Conservation (phyloP, 2,888 invertebrate genomes). For the Conomelus anceps region DNA sequence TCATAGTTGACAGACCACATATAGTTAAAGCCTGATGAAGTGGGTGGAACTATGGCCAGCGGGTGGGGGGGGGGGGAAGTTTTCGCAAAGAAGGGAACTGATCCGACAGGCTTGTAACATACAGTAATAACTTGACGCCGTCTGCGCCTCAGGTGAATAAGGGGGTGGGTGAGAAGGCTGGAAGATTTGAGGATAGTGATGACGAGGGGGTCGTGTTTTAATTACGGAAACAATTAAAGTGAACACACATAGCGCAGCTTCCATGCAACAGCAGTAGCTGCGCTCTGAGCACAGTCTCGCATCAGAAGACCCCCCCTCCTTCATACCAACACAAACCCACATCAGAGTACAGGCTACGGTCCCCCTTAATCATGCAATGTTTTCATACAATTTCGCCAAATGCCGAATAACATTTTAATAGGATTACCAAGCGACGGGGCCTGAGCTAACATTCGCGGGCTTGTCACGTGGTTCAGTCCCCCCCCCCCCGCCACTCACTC, state of each 20-base stretch:
- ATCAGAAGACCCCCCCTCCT: not conserved
- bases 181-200: not conserved
- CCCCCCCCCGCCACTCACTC: not conserved
- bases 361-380: conserved; percentile 6
- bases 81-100: not conserved
- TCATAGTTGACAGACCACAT: too few species aligned
- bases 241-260: not conserved
- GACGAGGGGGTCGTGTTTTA: not conserved
- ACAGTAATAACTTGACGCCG: not conserved
- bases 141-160: too few species aligned
- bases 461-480: conserved; percentile 1
- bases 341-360: not conserved
- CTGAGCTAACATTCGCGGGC: not conserved
- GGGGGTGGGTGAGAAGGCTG: not conserved
- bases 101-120: not conserved
- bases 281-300: not conserved
- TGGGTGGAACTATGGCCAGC: not conserved
- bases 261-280: not conserved
- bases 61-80: not conserved
- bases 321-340: not conserved
- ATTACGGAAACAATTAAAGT: conserved; percentile 9
- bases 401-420: conserved; percentile 13
- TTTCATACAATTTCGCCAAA: conserved; percentile 13
- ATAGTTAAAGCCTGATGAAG: not conserved
- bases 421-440: not conserved